Evolutionary conservation across 2,888 invertebrate genomes (phyloP), one percentile per base, ranked within the genome.

Genomic region (Leucoptera coffeella): DNA sequence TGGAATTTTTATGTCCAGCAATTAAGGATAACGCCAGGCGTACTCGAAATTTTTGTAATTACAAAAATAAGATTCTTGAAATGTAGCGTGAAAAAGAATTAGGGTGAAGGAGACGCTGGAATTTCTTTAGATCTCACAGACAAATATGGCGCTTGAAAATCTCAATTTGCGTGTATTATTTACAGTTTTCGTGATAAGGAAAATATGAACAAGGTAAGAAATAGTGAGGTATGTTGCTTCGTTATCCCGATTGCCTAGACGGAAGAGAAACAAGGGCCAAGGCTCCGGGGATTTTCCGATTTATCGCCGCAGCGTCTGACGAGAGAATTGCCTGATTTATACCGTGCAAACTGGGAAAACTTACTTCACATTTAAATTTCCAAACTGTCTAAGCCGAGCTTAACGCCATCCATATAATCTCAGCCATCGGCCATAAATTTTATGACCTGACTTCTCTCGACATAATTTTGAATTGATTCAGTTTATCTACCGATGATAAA

Each of bases 1-100:
- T 72, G 71, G 71, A 72, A 71, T 72, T 72, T 71, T 71, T 71
- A 71, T 69, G 69, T 69, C 58, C 64, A 64, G 64, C 65, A 69
- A 67, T 69, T 69, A 69, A 69, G 69, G 67, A 67, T 65, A 69
- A 67, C 60, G 67, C 62, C 56, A n/a, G 62, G 52, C 57, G 62
- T 61, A 60, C 60, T 64, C 64, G 67, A 69, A 67, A 65, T 67
- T 69, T 67, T 69, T 67, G 67, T 69, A 69, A 69, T 69, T 69
- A 69, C 69, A 64, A 69, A 67, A 69, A 69, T 69, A 67, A 64
- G 69, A 65, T 65, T 67, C 64, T 59, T 60, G 65, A 67, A 67
- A 67, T 67, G 69, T 69, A 69, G 64, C 69, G 69, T 67, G 64
- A 67, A 64, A 64, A 67, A 65, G 65, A 64, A 67, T 69, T 65